Evolutionary conservation across 2,888 invertebrate genomes (phyloP).

Genomic region (Idaea straminata): DNA sequence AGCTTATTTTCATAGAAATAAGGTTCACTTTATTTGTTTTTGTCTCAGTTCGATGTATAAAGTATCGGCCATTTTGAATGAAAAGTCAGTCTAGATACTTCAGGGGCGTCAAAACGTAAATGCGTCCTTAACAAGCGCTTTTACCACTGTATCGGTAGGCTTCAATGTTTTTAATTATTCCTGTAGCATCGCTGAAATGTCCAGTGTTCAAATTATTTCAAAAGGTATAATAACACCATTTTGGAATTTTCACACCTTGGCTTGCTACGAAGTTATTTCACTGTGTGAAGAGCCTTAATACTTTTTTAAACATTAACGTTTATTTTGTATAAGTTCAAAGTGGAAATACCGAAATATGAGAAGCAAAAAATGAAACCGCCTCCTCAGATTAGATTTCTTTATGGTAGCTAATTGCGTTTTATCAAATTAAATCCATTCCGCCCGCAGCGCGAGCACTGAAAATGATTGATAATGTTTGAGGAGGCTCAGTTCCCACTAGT

Average conservation of each 20-base stretch:
- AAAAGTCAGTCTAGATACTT: too few species aligned
- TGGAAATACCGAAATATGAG: conserved; percentile 54
- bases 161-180: background rate
- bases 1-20: too few species aligned
- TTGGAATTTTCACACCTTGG: background rate
- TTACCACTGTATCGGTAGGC: background rate
- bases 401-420: conserved; percentile 80
- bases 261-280: background rate
- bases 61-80: too few species aligned
- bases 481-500: conserved; percentile 62
- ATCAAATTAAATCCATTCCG: conserved; percentile 76
- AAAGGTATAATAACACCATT: background rate
- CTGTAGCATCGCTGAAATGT: background rate
- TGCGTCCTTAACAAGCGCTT: too few species aligned
- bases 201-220: background rate
- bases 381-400: conserved; percentile 76
- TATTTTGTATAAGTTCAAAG: conserved; percentile 45
- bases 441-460: conserved; percentile 39
- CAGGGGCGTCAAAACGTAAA: too few species aligned
- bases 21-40: too few species aligned
- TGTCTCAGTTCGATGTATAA: too few species aligned
- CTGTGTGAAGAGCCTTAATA: background rate
- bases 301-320: conserved; percentile 22
- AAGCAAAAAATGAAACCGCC: conserved; percentile 67
- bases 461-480: conserved; percentile 77